phyloP scores from a whole-genome alignment of 2,888 invertebrate species.

The Tipula helvola region DNA sequence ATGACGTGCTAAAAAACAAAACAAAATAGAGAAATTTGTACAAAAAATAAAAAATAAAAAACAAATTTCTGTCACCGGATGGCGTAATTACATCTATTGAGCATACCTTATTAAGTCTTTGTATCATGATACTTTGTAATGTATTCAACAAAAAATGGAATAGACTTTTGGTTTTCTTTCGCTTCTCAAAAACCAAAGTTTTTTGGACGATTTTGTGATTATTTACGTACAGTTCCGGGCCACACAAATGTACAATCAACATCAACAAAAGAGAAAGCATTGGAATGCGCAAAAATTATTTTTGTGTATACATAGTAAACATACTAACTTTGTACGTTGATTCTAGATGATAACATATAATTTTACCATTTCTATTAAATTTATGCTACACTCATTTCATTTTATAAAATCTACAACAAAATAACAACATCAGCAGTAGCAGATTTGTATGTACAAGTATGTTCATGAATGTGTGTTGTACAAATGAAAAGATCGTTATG shows the following conservation, averaged over 20 bases:
- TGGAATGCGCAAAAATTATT: neutral
- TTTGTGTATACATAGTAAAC: neutral
- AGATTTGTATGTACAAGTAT: neutral
- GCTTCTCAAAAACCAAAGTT: neutral
- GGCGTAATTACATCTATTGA: too few relatives aligned
- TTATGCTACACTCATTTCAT: neutral
- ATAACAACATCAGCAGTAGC: neutral
- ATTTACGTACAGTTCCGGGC: neutral
- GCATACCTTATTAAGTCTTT: too few relatives aligned
- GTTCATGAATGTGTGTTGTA: neutral
- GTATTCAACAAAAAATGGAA: neutral
- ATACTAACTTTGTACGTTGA: neutral
- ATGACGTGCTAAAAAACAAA: too few relatives aligned
- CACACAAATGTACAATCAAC: neutral
- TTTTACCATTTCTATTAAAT: conserved; percentile 4
- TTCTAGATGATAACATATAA: neutral
- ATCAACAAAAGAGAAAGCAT: neutral
- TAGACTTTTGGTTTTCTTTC: neutral
- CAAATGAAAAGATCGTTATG: conserved; percentile 12
- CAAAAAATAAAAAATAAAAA: too few relatives aligned
- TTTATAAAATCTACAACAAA: neutral
- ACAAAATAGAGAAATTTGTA: too few relatives aligned
- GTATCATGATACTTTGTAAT: neutral
- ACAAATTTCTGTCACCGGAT: too few relatives aligned
- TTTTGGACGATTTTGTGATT: neutral